Conservation (phyloP, 1,140 invertebrate genomes). For the Thereuonema tuberculata region DNA sequence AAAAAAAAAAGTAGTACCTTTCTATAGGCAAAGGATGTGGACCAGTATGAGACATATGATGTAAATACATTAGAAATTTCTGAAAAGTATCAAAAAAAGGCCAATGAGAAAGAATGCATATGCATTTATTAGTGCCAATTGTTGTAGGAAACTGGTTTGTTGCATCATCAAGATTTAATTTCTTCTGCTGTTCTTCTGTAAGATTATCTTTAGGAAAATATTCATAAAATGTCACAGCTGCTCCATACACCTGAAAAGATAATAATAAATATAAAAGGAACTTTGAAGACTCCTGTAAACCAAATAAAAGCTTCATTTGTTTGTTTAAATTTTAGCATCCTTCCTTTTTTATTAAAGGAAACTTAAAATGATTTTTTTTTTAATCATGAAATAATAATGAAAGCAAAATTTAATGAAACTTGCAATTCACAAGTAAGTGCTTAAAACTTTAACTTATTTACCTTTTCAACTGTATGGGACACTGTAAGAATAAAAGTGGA, state of each 20-base stretch:
- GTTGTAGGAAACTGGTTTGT: constrained; percentile 35
- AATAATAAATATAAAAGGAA: too few species aligned
- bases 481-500: constrained; percentile 97
- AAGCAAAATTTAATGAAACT: too few species aligned
- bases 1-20: too few species aligned
- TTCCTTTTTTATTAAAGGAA: too few species aligned
- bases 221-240: constrained; percentile 95
- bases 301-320: too few species aligned
- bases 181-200: constrained; percentile 50
- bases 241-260: constrained; percentile 82
- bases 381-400: too few species aligned
- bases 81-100: constrained; percentile 97
- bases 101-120: constrained; percentile 91
- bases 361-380: too few species aligned
- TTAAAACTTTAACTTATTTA: too few species aligned
- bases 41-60: constrained; percentile 63
- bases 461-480: constrained; percentile 73
- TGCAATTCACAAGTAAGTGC: too few species aligned
- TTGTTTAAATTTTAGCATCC: too few species aligned
- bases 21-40: constrained; percentile 78
- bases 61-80: constrained; percentile 58
- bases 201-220: constrained; percentile 49
- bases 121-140: constrained; percentile 83
- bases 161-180: constrained; percentile 39
- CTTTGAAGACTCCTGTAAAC: too few species aligned